phyloP scores from a whole-genome alignment of 2,113 vertebrate species.

The Bostrychus sinensis region DNA sequence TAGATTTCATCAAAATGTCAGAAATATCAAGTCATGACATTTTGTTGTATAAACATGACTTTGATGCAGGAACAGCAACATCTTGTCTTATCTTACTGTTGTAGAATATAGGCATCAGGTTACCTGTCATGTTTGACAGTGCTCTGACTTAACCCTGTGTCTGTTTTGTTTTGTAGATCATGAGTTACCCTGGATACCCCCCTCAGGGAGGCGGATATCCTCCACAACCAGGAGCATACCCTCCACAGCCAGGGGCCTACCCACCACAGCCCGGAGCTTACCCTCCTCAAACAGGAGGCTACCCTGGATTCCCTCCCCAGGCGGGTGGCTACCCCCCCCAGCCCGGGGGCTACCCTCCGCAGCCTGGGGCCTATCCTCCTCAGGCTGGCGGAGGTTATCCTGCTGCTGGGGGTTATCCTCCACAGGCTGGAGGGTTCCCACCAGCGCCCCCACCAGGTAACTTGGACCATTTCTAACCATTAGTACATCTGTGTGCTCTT shows the following conservation, averaged over 20 bases:
- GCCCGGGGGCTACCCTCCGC: constrained; percentile 55
- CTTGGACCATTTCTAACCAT: background rate
- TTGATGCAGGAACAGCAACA: background rate
- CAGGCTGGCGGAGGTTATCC: constrained; percentile 20
- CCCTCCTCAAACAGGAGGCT: constrained; percentile 74
- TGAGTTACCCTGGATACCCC: constrained; percentile 94
- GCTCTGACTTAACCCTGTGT: constrained; percentile 3
- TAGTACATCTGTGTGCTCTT: background rate
- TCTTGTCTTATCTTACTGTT: background rate
- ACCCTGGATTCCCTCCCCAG: constrained; percentile 75
- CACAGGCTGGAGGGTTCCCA: constrained; percentile 60
- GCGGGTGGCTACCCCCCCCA: constrained; percentile 67
- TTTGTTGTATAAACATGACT: background rate
- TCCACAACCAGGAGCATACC: constrained; percentile 66
- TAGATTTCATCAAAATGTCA: no score
- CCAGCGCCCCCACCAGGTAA: constrained; percentile 72
- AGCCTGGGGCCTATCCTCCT: constrained; percentile 57
- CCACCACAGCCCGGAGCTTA: constrained; percentile 72
- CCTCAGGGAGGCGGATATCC: constrained; percentile 62
- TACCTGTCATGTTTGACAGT: background rate
- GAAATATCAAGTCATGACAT: background rate
- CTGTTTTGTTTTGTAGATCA: constrained; percentile 74
- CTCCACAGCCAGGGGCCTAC: constrained; percentile 64
- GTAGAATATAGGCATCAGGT: background rate
- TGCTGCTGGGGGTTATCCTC: constrained; percentile 35